Percentiles rank a stretch among this genome's conserved stretches.
Evolutionary conservation across 2,113 vertebrate genomes (phyloP).

Genomic region (Natator depressus): DNA sequence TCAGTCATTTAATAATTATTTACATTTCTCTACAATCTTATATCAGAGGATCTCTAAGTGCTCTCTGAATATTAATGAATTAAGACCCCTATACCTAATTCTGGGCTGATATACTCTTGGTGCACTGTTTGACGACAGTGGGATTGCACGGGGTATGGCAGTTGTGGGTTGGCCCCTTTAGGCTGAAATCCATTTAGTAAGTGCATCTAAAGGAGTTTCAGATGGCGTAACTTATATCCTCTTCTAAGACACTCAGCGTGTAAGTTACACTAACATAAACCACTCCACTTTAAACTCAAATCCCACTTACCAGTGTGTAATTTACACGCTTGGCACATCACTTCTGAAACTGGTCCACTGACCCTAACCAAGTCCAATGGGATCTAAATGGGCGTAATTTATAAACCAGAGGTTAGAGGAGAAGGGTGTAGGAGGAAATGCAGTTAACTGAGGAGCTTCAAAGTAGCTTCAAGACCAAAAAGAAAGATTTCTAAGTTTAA

Average conservation of each 20-base stretch:
- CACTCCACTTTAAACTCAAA: not conserved
- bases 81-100: not conserved
- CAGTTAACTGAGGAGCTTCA: not conserved
- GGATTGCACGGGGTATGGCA: not conserved
- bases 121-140: not conserved
- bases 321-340: not conserved
- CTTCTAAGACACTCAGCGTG: not conserved
- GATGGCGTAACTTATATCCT: not conserved
- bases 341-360: not conserved
- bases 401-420: not conserved
- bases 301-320: not conserved
- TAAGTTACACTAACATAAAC: not conserved
- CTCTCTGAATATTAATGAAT: slow-evolving; percentile 23
- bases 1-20: slow-evolving; percentile 59
- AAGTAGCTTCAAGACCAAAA: not conserved
- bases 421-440: not conserved
- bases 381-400: not conserved
- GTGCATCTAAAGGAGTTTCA: not conserved
- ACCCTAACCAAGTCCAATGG: not conserved
- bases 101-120: not conserved
- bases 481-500: not conserved
- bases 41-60: not conserved
- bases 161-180: not conserved
- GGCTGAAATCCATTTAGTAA: not conserved
- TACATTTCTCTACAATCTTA: slow-evolving; percentile 5